A percentile compares a stretch with the other conserved stretches of the same genome.
Evolutionary conservation across 2,888 invertebrate genomes (phyloP).

Genomic region (Nymphalis urticae): DNA sequence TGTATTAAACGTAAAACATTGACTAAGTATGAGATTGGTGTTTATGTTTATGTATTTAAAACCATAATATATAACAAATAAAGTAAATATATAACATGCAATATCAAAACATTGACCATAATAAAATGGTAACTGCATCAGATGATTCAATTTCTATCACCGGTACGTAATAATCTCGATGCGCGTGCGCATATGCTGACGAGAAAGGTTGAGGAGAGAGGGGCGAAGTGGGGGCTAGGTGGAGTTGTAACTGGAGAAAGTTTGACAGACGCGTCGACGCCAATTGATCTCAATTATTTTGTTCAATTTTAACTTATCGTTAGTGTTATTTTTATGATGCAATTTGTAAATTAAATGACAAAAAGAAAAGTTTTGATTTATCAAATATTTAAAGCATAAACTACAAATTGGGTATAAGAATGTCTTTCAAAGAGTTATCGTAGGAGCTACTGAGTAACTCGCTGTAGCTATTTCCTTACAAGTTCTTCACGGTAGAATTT

Average conservation of each 20-base stretch:
- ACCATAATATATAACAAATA: no score
- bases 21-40: background rate
- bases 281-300: conserved; percentile 37
- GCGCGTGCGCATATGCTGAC: conserved; percentile 10
- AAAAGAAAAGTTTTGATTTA: background rate
- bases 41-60: background rate
- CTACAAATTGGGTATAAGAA: no score
- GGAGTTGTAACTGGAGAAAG: conserved; percentile 43
- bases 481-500: no score
- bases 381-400: background rate
- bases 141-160: conserved; percentile 47
- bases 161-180: conserved; percentile 15
- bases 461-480: no score
- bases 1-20: no score
- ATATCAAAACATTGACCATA: background rate
- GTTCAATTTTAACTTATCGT: conserved; percentile 2
- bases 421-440: no score
- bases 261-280: conserved; percentile 45
- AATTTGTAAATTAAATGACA: conserved; percentile 1
- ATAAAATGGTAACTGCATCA: conserved; percentile 1
- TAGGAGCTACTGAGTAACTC: no score
- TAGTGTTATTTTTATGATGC: conserved; percentile 22
- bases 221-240: conserved; percentile 15
- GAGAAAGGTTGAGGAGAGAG: conserved; percentile 7
- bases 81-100: background rate